phyloP scores from a whole-genome alignment of 2,888 invertebrate species.

The Choristoneura rosaceana region DNA sequence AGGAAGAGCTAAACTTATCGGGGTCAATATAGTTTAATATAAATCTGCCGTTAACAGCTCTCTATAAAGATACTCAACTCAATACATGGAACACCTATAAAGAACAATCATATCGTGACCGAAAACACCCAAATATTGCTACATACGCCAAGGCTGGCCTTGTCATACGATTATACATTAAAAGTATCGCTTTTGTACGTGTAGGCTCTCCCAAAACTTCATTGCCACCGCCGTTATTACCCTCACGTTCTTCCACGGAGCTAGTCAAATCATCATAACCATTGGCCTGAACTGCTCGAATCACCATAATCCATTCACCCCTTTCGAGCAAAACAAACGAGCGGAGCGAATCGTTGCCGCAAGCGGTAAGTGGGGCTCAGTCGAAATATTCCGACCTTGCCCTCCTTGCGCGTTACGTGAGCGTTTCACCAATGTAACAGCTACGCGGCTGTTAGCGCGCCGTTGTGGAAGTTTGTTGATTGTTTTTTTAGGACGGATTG shows the following conservation, averaged over 20 bases:
- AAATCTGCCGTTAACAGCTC: too few relatives aligned
- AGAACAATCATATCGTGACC: too few relatives aligned
- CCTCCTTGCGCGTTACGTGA: conserved; percentile 43
- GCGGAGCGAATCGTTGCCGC: conserved; percentile 51
- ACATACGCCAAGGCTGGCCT: neutral
- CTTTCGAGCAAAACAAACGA: conserved; percentile 49
- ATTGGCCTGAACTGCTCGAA: conserved; percentile 8
- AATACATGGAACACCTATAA: too few relatives aligned
- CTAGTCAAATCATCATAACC: conserved; percentile 1
- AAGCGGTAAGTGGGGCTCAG: conserved; percentile 72
- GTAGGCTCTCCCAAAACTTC: neutral
- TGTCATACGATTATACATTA: neutral
- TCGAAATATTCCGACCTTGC: conserved; percentile 42
- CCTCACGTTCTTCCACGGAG: neutral
- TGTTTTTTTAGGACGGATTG: conserved; percentile 7
- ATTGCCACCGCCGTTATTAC: neutral
- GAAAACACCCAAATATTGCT: too few relatives aligned
- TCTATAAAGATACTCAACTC: too few relatives aligned
- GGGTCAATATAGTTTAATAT: too few relatives aligned
- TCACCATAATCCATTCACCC: conserved; percentile 40
- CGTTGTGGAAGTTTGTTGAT: conserved; percentile 15
- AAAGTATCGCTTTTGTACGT: neutral
- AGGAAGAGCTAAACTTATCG: too few relatives aligned
- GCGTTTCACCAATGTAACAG: conserved; percentile 30
- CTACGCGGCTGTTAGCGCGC: conserved; percentile 16